Percentiles rank a stretch among this genome's conserved stretches.
Conservation (phyloP, 2,113 vertebrate species). For the Bubo blakistoni region DNA sequence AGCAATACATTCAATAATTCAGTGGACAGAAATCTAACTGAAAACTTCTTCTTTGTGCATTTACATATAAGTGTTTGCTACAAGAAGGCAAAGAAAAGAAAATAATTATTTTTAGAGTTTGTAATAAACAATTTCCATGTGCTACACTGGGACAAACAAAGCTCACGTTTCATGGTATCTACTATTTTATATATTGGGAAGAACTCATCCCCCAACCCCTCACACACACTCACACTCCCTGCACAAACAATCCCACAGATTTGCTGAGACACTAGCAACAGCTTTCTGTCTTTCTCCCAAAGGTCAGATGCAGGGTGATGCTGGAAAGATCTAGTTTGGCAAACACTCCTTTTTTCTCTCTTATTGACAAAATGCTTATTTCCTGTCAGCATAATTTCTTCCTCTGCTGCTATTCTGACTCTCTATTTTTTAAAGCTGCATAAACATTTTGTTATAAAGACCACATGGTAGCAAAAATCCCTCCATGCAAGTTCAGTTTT, state of each 20-base stretch:
- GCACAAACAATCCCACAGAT: background rate
- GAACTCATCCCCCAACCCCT: accelerated
- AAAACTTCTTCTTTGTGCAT: background rate
- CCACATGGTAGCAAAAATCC: background rate
- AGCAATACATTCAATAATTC: background rate
- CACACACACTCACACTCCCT: accelerated
- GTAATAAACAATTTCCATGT: background rate
- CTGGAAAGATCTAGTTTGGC: background rate
- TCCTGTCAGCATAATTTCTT: background rate
- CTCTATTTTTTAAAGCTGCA: background rate
- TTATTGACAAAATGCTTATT: background rate
- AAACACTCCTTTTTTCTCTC: background rate
- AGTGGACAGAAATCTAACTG: background rate
- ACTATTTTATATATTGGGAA: background rate
- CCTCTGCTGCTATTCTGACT: background rate
- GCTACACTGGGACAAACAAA: background rate
- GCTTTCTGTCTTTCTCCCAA: background rate
- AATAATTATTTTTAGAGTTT: background rate
- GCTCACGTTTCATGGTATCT: background rate
- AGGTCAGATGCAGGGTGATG: background rate
- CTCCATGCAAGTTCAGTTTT: background rate
- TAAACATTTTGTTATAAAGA: background rate
- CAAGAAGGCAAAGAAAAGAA: background rate
- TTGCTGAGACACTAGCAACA: background rate
- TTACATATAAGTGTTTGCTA: background rate